Conservation (phyloP, 2,113 vertebrate species). For the Antechinus flavipes region DNA sequence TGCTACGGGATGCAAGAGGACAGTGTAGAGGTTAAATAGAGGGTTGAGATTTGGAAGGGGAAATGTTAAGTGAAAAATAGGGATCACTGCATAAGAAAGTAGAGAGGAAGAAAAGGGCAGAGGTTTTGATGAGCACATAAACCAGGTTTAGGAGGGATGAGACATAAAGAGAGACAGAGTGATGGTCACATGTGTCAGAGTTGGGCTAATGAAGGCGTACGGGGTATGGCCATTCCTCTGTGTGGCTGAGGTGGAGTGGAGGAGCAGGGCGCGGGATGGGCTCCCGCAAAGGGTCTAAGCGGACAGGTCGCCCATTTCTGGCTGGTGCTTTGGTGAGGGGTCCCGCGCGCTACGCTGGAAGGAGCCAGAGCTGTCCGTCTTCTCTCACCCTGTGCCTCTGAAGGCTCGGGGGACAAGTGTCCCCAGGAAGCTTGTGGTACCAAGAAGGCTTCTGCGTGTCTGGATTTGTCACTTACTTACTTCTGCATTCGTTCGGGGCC, state of each 20-base stretch:
- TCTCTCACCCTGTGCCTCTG: constrained; percentile 43
- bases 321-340: fast-evolving
- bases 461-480: constrained; percentile 90
- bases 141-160: neutral
- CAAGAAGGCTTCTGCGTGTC: constrained; percentile 31
- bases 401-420: neutral
- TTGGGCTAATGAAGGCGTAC: neutral
- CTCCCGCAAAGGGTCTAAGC: constrained; percentile 18
- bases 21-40: neutral
- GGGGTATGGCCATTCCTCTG: neutral
- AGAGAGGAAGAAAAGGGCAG: neutral
- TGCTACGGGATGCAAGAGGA: neutral
- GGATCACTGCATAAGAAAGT: neutral
- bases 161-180: neutral
- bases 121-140: neutral
- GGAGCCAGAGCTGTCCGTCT: neutral
- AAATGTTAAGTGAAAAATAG: neutral
- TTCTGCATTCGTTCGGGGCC: constrained; percentile 91
- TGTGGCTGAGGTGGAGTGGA: neutral
- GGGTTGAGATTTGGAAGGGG: neutral
- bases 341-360: neutral
- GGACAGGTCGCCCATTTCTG: neutral
- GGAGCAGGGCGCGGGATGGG: neutral
- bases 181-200: neutral
- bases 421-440: neutral